These are phyloP conservation scores for Stichodactyla helianthus DNA, from an alignment of 64 coral and sea anemone genomes.

Conservation along the genomic window DNA sequence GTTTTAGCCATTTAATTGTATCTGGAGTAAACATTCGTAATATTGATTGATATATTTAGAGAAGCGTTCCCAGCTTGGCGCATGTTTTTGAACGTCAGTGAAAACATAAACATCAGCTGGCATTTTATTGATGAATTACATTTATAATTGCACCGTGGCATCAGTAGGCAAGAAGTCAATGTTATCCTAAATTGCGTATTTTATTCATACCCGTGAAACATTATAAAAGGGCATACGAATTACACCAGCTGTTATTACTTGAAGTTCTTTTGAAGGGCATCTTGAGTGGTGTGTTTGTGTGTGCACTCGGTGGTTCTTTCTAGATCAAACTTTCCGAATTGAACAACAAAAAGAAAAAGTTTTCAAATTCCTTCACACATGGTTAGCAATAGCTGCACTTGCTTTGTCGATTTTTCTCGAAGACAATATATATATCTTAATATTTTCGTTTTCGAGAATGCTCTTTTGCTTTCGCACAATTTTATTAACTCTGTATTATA, in stretches of 20 bases:
- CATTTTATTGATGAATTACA: not conserved
- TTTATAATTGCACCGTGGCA: not conserved
- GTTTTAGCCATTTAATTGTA: too few species aligned
- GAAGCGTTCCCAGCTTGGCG: not conserved
- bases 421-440: not conserved
- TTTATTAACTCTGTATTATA: not conserved
- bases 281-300: not conserved
- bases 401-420: not conserved
- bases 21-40: not conserved
- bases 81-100: not conserved
- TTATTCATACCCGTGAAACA: too few species aligned
- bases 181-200: not conserved
- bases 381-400: not conserved
- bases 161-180: not conserved
- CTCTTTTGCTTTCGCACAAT: not conserved
- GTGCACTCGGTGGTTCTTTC: not conserved
- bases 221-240: too few species aligned
- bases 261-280: too few species aligned
- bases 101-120: not conserved
- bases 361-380: not conserved
- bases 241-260: too few species aligned
- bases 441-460: not conserved
- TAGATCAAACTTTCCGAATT: not conserved
- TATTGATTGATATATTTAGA: slow-evolving; percentile 5
- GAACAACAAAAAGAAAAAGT: not conserved